Base-by-base conservation (phyloP, 2,888 invertebrate genomes). In the Sminthurinus aureus region DNA sequence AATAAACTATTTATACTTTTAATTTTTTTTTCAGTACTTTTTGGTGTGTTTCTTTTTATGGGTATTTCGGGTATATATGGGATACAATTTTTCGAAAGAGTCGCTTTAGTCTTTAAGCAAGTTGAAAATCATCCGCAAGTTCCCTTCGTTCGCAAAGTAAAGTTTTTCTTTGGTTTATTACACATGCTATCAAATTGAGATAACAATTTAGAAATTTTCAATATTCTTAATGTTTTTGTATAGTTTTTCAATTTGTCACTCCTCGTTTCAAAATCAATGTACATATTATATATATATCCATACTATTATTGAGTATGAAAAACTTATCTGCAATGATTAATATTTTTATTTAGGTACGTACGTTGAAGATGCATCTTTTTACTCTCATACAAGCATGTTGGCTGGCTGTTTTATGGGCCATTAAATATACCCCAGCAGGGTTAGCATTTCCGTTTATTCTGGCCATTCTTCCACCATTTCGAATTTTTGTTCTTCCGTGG, bases 11-110 rank as follows among this genome's bases (percentile, higher is more conserved):
- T n/a, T n/a, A n/a, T n/a, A n/a, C n/a, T n/a, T n/a, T n/a, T n/a
- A n/a, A n/a, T n/a, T n/a, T n/a, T n/a, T n/a, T n/a, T 98, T 93
- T 94, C 98, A n/a, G 97, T 98, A 81, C 93, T 99, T 26, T 97
- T 98, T 90, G 99, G 99, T 26, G 96, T 99, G 51, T 99, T 99
- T 91, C 93, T 99, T 22, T 98, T 97, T 91, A 90, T 90, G 90
- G 99, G 99, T 82, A 94, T 98, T 86, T 96, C 98, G 0, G 97
- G 98, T 8, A 95, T 97, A 89, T 95, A 94, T 89, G 98, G 98
- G 85, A 97, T 98, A 26, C 98, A 98, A 91, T 93, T 99, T 90
- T 96, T 98, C 91, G 96, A 98, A 89, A 93, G 99, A 84, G 92
- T 96, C 87, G 93, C 95, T 88, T 92, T 99, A 77, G 93, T 98